These are phyloP conservation scores for Hylia prasina DNA, from an alignment of 2,113 vertebrate genomes.

Conservation along the genomic window DNA sequence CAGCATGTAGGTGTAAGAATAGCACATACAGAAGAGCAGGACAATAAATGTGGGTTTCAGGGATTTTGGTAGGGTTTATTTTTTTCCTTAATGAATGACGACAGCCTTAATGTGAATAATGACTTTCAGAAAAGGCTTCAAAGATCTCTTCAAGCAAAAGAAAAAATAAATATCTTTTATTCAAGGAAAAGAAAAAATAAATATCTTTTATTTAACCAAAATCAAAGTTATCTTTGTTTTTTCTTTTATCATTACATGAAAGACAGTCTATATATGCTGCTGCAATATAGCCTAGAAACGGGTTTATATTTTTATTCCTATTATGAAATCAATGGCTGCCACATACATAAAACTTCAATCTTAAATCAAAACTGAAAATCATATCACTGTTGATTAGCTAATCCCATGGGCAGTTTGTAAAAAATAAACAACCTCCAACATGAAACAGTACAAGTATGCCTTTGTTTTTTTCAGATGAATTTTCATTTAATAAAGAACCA, in stretches of 20 bases:
- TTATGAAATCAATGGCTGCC: neutral
- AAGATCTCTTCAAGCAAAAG: neutral
- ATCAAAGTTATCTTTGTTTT: neutral
- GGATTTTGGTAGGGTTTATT: neutral
- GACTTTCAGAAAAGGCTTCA: neutral
- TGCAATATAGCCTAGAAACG: neutral
- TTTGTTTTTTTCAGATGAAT: neutral
- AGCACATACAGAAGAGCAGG: neutral
- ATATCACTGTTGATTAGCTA: neutral
- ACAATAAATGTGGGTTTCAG: neutral
- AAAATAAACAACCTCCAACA: neutral
- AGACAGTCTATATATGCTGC: neutral
- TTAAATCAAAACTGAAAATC: neutral
- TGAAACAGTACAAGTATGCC: neutral
- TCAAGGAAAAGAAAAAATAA: neutral
- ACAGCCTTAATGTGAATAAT: neutral
- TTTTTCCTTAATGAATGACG: neutral
- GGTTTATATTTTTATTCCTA: neutral
- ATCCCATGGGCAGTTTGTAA: neutral
- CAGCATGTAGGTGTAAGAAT: neutral
- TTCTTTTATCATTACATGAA: neutral
- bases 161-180: neutral
- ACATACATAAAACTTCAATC: neutral
- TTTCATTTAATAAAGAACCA: neutral
- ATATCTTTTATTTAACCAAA: neutral